Evolutionary conservation across 2,797 vertebrate genomes (phyloP), one percentile per base, ranked within the genome.

Genomic region (Synanceia verrucosa): DNA sequence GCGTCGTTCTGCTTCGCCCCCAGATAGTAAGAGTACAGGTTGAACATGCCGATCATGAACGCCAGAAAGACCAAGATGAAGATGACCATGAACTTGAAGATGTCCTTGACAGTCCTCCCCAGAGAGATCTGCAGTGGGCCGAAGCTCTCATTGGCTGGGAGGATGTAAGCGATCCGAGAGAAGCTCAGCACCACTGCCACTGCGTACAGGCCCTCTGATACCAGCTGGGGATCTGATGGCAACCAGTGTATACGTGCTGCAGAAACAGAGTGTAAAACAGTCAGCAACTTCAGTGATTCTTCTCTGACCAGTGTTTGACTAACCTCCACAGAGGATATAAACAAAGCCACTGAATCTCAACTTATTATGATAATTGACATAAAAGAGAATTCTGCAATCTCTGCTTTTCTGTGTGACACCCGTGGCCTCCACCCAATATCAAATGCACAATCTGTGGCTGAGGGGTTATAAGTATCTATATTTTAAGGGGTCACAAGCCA

Each of bases 21-120:
- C 74, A 96, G 90, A 84, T 99, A 99, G 85, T 99, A 97, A 5
- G 98, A 99, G 89, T 98, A 99, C 52, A 99, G 94, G 87, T 99
- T 99, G 90, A 99, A 99, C 98, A 99, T 99, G 84, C 98, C 98
- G 28, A 99, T 98, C 98, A 99, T 99, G 90, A 99, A 99, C 21
- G 98, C 98, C 91, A 99, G 93, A 83, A 99, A 99, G 61, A 99
- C 98, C 92, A 99, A 93, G 85, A 99, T 96, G 90, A 99, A 99
- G 93, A 99, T 99, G 85, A 99, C 97, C 98, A 99, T 99, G 87
- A 99, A 99, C 84, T 99, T 99, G 87, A 99, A 98, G 90, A 99
- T 99, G 85, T 99, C 97, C 85, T 99, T 99, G 7, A 99, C 98
- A 0, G 98, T 99, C 75, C 98, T 94, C 65, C 98, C 98, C 29